Evolutionary conservation across 23 tunicate genomes (phyloP).

Genomic region (Ciona savignyi): DNA sequence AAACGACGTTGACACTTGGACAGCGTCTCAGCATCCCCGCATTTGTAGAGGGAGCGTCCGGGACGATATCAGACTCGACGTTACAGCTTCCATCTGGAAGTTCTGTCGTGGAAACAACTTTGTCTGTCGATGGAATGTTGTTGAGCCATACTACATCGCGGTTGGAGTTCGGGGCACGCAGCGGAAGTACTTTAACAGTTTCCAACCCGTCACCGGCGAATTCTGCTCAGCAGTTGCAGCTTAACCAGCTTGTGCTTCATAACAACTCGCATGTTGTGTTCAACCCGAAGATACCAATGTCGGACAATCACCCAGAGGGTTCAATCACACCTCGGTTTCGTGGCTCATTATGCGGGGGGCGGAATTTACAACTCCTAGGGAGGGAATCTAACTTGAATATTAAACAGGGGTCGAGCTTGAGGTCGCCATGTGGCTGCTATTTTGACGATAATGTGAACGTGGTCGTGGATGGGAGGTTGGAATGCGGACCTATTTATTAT

Average conservation of each 20-base stretch:
- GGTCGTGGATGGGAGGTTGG: neutral
- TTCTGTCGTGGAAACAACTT: neutral
- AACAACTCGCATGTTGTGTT: conserved; percentile 8
- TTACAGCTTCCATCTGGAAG: neutral
- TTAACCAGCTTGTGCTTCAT: neutral
- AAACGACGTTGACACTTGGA: neutral
- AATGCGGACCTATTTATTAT: conserved; percentile 18
- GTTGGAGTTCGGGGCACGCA: neutral
- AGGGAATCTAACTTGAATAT: neutral
- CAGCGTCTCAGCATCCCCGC: neutral
- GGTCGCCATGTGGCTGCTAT: conserved; percentile 9
- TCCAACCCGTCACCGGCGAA: neutral
- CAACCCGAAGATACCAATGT: conserved; percentile 5
- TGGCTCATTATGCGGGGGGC: conserved; percentile 13
- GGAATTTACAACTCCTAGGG: neutral
- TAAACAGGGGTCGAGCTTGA: neutral
- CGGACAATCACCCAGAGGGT: neutral
- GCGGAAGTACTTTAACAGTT: conserved; percentile 3
- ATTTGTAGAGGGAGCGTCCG: neutral
- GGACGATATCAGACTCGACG: neutral
- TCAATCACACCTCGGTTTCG: conserved; percentile 7
- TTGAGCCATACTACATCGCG: neutral
- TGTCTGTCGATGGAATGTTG: conserved; percentile 5
- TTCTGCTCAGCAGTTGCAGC: neutral
- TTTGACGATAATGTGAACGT: conserved; percentile 1